Evolutionary conservation across 2,113 vertebrate species (phyloP), one percentile per base, ranked within the genome.

Genomic region (Dipodomys stephensi): DNA sequence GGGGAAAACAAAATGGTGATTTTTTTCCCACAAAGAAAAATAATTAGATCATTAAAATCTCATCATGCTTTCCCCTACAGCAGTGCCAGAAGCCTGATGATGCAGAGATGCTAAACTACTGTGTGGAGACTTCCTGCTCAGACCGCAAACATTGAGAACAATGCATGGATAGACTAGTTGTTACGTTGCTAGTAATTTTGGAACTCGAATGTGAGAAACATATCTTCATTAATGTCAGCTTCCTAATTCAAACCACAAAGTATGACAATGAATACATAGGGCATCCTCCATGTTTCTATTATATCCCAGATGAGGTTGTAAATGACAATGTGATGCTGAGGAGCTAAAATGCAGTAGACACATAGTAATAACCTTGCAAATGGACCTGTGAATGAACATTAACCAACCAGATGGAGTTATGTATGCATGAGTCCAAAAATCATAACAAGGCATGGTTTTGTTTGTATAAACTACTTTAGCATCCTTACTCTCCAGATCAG

Each of bases 11-110:
- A 87, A 71, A 62, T 32, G 78, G 15, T 22, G 80, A 69, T 71
- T 94, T 92, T 90, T 92, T 71, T 95, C 90, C 88, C 65, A 83
- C 71, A 90, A 96, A 88, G 44, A 88, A 93, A 71, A 88, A 83
- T 72, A 78, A 84, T 74, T 49, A 67, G n/a, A 81, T 82, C 64
- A 91, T 88, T 94, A 87, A 92, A 94, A 62, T 76, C 73, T 67
- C 83, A 84, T 71, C 73, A 78, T 78, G 64, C 10, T 39, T 91
- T 90, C 74, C 16, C 28, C 74, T 62, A 10, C 12, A 32, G 28
- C 13, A 30, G 28, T 39, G 80, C 44, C 82, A 87, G 46, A 25
- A 53, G 23, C 86, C 8, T 65, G 49, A 82, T 79, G 76, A 60
- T 32, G 27, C 27, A 83, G 60, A 90, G 67, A 84, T 35, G 6